Evolutionary conservation across 2,888 invertebrate genomes (phyloP).

Genomic region (Nomada fabriciana): DNA sequence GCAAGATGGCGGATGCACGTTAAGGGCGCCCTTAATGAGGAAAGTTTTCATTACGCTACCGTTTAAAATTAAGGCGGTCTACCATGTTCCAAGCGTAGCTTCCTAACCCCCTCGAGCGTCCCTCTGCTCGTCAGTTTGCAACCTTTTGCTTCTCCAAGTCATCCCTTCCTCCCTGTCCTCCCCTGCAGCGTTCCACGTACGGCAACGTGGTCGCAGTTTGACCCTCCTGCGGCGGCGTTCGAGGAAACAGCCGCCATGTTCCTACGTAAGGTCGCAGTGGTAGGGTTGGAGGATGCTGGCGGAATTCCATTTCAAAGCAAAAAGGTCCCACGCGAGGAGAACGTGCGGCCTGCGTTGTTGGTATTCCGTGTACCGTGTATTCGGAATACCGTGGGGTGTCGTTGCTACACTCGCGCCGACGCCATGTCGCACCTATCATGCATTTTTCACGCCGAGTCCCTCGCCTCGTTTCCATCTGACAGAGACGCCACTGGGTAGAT

Average conservation of each 20-base stretch:
- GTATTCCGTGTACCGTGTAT: constrained; percentile 33
- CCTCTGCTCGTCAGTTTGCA: background rate
- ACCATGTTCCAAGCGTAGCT: constrained; percentile 48
- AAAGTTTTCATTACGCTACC: constrained; percentile 76
- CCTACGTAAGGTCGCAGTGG: constrained; percentile 6
- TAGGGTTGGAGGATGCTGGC: constrained; percentile 37
- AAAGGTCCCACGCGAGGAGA: constrained; percentile 52
- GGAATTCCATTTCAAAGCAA: constrained; percentile 66
- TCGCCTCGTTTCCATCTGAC: constrained; percentile 16
- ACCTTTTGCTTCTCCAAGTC: background rate
- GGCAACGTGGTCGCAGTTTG: constrained; percentile 15
- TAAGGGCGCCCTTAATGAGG: constrained; percentile 68
- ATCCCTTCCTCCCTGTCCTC: too few relatives aligned
- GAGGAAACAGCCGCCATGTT: constrained; percentile 64
- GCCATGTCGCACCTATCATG: constrained; percentile 21
- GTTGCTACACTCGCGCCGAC: constrained; percentile 50
- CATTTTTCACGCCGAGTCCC: constrained; percentile 49
- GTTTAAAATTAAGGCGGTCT: constrained; percentile 70
- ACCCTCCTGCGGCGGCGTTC: constrained; percentile 33
- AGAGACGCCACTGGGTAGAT: constrained; percentile 2
- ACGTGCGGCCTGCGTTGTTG: constrained; percentile 1
- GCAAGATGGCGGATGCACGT: constrained; percentile 58
- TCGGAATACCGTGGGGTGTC: constrained; percentile 62
- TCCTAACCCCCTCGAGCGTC: constrained; percentile 40
- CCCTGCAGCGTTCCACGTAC: background rate